Evolutionary conservation across 2,113 vertebrate genomes (phyloP).

Genomic region (Trichomycterus rosablanca): DNA sequence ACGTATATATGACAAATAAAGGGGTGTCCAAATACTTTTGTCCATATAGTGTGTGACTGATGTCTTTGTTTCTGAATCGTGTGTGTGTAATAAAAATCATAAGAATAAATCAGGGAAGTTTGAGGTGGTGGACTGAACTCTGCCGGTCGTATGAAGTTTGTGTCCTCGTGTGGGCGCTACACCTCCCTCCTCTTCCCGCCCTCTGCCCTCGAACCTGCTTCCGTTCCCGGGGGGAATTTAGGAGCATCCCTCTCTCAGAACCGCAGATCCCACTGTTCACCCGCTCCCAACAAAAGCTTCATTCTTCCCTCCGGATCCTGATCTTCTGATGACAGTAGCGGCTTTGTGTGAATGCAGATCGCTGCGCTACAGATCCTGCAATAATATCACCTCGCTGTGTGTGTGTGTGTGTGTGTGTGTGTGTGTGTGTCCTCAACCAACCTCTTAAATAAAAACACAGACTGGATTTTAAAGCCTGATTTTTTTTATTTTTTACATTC

Average conservation of each 20-base stretch:
- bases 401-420: slow-evolving; percentile 44
- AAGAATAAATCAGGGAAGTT: neutral
- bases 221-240: slow-evolving; percentile 39
- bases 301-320: slow-evolving; percentile 52
- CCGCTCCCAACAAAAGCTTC: slow-evolving; percentile 55
- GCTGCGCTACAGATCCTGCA: slow-evolving; percentile 32
- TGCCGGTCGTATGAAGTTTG: neutral
- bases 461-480: neutral
- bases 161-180: slow-evolving; percentile 32
- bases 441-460: slow-evolving; percentile 7
- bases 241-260: slow-evolving; percentile 34
- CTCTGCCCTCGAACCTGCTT: slow-evolving; percentile 28
- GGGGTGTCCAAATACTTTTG: too few relatives aligned
- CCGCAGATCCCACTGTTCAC: slow-evolving; percentile 24
- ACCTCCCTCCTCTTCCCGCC: slow-evolving; percentile 26
- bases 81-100: too few relatives aligned
- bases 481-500: too few relatives aligned
- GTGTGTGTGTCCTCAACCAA: slow-evolving; percentile 21
- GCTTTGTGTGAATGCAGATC: slow-evolving; percentile 55
- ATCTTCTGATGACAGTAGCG: slow-evolving; percentile 60
- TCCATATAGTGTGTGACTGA: too few relatives aligned
- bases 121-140: too few relatives aligned
- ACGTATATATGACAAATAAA: too few relatives aligned
- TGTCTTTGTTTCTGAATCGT: too few relatives aligned
- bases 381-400: slow-evolving; percentile 46